These are phyloP conservation scores for Drosophila kanekoi DNA, from an alignment of 2,888 invertebrate genomes.

Conservation along the genomic window DNA sequence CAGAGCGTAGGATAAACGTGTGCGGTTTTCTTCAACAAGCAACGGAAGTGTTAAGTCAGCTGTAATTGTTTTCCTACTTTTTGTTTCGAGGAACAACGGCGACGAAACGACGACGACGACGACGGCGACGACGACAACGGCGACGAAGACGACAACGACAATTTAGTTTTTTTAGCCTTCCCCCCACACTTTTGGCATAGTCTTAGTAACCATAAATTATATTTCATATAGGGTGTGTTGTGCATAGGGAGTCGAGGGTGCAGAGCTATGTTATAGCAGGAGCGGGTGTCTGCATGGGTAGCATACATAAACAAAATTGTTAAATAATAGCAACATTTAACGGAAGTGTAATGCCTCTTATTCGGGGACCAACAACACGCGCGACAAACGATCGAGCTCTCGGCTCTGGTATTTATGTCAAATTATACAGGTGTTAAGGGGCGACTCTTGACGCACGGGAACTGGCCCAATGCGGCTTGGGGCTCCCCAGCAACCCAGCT, in stretches of 20 bases:
- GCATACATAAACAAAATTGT: conserved; percentile 72
- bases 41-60: conserved; percentile 81
- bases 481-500: background rate
- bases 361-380: conserved; percentile 62
- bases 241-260: conserved; percentile 10
- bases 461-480: conserved; percentile 2
- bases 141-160: conserved; percentile 52
- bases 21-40: conserved; percentile 73
- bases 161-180: conserved; percentile 66
- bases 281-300: conserved; percentile 41
- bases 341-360: conserved; percentile 70
- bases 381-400: conserved; percentile 69
- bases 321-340: conserved; percentile 79
- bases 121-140: conserved; percentile 8
- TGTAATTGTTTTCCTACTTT: conserved; percentile 78
- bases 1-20: conserved; percentile 56
- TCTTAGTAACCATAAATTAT: conserved; percentile 76
- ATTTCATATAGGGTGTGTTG: conserved; percentile 39
- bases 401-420: conserved; percentile 51
- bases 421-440: conserved; percentile 63
- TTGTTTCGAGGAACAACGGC: conserved; percentile 41
- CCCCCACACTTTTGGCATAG: conserved; percentile 26
- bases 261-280: too few species aligned
- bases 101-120: conserved; percentile 25
- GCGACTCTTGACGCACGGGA: conserved; percentile 21